Conservation (phyloP, 1,140 invertebrate species). For the Bombus fervidus region DNA sequence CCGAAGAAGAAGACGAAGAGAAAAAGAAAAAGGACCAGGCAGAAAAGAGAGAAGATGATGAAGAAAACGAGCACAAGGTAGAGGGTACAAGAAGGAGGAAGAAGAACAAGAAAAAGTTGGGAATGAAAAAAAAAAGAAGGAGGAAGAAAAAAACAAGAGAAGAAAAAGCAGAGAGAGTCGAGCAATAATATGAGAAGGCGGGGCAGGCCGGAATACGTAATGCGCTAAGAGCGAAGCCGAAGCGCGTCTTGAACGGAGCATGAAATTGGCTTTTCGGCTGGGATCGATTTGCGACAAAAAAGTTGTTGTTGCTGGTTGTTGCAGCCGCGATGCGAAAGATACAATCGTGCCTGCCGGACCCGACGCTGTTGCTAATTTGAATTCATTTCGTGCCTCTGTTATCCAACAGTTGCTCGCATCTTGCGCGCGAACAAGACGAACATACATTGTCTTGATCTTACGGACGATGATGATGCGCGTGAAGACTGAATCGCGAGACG, state of each 20-base stretch:
- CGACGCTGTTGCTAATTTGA: slow-evolving; percentile 47
- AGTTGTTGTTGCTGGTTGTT: slow-evolving; percentile 23
- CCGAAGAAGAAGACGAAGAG: slow-evolving; percentile 41
- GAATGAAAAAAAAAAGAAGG: too few relatives aligned
- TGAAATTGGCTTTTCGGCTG: slow-evolving; percentile 64
- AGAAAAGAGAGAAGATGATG: not conserved
- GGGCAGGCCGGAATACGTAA: slow-evolving; percentile 60
- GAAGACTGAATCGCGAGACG: not conserved
- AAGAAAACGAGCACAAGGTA: not conserved
- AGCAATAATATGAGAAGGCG: slow-evolving; percentile 66
- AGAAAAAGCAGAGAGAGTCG: slow-evolving; percentile 20
- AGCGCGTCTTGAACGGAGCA: slow-evolving; percentile 52
- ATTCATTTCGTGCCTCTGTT: slow-evolving; percentile 18
- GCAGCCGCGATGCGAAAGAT: slow-evolving; percentile 23
- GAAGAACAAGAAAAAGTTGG: not conserved
- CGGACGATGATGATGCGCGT: not conserved
- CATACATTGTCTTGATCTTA: not conserved
- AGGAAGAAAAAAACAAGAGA: not conserved
- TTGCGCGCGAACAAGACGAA: not conserved
- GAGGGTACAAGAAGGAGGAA: not conserved
- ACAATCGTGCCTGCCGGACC: slow-evolving; percentile 18
- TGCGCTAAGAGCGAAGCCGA: slow-evolving; percentile 60
- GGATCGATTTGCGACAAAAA: slow-evolving; percentile 60
- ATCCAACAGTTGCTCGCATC: not conserved
- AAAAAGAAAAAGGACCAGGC: slow-evolving; percentile 20